Conservation (phyloP, 2,113 vertebrate genomes). For the Malurus melanocephalus region DNA sequence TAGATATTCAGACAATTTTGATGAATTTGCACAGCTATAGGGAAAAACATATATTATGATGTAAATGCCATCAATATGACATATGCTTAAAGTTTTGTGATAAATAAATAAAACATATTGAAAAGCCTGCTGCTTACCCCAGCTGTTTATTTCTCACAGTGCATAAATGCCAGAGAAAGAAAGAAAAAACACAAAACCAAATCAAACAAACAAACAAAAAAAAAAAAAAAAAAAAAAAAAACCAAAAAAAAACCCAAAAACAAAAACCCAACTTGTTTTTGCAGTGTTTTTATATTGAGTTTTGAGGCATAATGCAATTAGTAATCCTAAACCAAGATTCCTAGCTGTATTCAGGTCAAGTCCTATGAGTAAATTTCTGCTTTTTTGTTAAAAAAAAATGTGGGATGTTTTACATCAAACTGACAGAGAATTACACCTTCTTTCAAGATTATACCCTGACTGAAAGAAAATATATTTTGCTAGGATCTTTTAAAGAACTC, state of each 20-base stretch:
- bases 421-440: neutral
- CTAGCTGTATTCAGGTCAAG: too few species aligned
- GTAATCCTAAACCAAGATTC: too few species aligned
- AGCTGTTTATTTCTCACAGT: conserved; percentile 74
- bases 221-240: neutral
- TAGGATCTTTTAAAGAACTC: neutral
- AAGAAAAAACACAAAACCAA: conserved; percentile 20
- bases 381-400: neutral
- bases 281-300: too few species aligned
- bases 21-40: conserved; percentile 71
- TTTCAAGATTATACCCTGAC: neutral
- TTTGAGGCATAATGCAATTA: too few species aligned
- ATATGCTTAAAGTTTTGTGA: conserved; percentile 74
- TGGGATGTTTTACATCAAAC: neutral
- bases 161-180: conserved; percentile 61
- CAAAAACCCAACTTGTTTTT: too few species aligned
- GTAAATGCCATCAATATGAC: conserved; percentile 77
- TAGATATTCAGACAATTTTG: conserved; percentile 65
- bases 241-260: neutral
- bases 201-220: neutral
- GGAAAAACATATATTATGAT: conserved; percentile 77
- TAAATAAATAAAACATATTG: conserved; percentile 77
- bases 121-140: conserved; percentile 72
- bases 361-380: neutral
- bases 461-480: neutral